Evolutionary conservation across 2,888 invertebrate species (phyloP), one percentile per base, ranked within the genome.

Genomic region (Ophion costatus): DNA sequence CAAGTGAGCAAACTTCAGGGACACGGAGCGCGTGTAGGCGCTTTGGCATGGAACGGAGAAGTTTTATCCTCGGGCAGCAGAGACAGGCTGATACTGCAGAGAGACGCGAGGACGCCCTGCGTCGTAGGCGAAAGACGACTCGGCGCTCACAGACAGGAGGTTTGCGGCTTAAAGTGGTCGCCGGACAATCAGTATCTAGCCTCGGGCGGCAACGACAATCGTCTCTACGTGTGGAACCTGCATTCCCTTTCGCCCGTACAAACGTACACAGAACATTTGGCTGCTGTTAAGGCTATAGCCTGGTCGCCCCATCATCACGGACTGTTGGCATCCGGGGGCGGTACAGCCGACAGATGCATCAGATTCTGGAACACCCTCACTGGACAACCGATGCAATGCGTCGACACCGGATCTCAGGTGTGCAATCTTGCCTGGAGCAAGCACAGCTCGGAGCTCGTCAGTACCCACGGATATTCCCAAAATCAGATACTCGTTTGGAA

Each of bases 241-340:
- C 98, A 98, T 92, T 97, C 98, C 0, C 94, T 97, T 4, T 96
- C 96, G 3, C 99, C 99, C 0, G 97, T 99, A 77, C 99, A 99
- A 94, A 98, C 98, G 2, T 99, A 99, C 94, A 97, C 98, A 0
- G 98, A 99, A 89, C 99, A 99, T 94, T 95, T 98, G 94, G 99
- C 99, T 0, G 99, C 99, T 0, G 99, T 99, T 11, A 99, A 99
- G 94, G 99, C 99, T 0, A 98, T 99, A 89, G 99, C 99, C 29
- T 99, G 99, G 99, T 99, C 99, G 1, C 99, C 99, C 0, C 99
- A 99, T 94, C 99, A 99, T 94, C 99, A 99, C 94, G 99, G 99
- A 0, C 94, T 99, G 74, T 94, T 99, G 85, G 99, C 99, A 0
- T 98, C 98, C 59, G 99, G 99, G 66, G 99, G 99, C n/a, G 99